Evolutionary conservation across 2,113 vertebrate species (phyloP).

Genomic region (Myanophis thanlyinensis): DNA sequence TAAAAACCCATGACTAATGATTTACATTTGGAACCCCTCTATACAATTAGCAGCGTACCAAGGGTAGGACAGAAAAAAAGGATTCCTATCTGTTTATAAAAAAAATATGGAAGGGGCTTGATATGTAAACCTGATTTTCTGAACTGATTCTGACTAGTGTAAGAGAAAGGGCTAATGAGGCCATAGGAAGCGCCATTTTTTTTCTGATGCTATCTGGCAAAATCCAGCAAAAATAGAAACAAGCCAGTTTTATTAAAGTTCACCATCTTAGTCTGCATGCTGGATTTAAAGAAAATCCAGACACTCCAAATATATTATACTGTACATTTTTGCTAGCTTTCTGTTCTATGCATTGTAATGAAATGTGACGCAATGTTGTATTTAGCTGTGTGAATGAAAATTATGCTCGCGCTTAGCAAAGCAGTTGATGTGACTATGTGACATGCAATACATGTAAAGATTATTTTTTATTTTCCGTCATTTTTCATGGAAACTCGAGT

Average conservation of each 20-base stretch:
- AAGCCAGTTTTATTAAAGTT: slow-evolving; percentile 43
- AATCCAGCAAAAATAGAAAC: slow-evolving; percentile 27
- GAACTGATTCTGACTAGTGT: slow-evolving; percentile 66
- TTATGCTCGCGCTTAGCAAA: slow-evolving; percentile 83
- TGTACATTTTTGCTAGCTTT: slow-evolving; percentile 71
- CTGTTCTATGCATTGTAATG: slow-evolving; percentile 74
- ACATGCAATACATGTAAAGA: slow-evolving; percentile 72
- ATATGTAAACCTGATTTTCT: slow-evolving; percentile 63
- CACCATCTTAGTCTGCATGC: slow-evolving; percentile 70
- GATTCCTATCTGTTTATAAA: slow-evolving; percentile 32
- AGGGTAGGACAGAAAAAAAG: slow-evolving; percentile 10
- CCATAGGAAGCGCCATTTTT: slow-evolving; percentile 27
- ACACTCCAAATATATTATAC: slow-evolving; percentile 63
- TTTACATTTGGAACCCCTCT: slow-evolving; percentile 71
- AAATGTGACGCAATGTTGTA: slow-evolving; percentile 75
- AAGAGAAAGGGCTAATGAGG: slow-evolving; percentile 55
- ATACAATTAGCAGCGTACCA: slow-evolving; percentile 52
- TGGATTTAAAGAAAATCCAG: slow-evolving; percentile 65
- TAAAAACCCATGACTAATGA: slow-evolving; percentile 62
- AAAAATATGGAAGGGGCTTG: slow-evolving; percentile 54
- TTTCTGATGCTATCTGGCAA: slow-evolving; percentile 55
- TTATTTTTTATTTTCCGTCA: neutral
- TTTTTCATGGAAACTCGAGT: neutral
- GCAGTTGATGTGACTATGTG: slow-evolving; percentile 73
- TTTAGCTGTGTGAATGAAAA: slow-evolving; percentile 80